Conservation (phyloP, 37 sponge, comb jelly and placozoan species). For the Ephydatia muelleri region DNA sequence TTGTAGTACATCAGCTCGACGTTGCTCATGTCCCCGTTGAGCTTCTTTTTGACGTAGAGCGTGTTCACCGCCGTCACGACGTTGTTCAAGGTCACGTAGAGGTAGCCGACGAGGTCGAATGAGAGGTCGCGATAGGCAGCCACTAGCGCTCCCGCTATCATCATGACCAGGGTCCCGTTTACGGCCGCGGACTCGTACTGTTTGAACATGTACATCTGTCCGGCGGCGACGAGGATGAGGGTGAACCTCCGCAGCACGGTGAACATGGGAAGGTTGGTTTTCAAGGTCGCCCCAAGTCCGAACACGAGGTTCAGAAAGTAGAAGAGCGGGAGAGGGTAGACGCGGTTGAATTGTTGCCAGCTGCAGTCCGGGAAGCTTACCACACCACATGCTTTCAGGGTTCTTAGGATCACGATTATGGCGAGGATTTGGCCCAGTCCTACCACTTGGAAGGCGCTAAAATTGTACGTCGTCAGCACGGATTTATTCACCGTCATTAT, state of each 20-base stretch:
- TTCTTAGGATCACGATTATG: constrained; percentile 30
- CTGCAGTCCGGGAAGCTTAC: constrained; percentile 54
- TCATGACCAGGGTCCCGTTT: constrained; percentile 46
- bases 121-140: constrained; percentile 79
- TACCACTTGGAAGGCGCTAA: constrained; percentile 85
- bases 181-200: constrained; percentile 46
- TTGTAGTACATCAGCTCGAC: constrained; percentile 84
- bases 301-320: constrained; percentile 74
- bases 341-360: constrained; percentile 20
- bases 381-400: constrained; percentile 12
- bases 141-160: constrained; percentile 75
- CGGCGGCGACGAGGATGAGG: constrained; percentile 75
- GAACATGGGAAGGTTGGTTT: constrained; percentile 86
- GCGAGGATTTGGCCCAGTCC: constrained; percentile 79
- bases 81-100: constrained; percentile 66
- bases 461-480: constrained; percentile 70
- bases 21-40: constrained; percentile 67
- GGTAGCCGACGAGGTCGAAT: constrained; percentile 72
- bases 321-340: constrained; percentile 76
- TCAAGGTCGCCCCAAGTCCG: constrained; percentile 75
- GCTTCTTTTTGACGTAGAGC: constrained; percentile 75
- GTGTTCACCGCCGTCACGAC: constrained; percentile 71
- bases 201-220: constrained; percentile 68
- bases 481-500: constrained; percentile 70
- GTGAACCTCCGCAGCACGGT: constrained; percentile 90